phyloP scores from a whole-genome alignment of 2,113 vertebrate genomes.

The Procavia capensis region DNA sequence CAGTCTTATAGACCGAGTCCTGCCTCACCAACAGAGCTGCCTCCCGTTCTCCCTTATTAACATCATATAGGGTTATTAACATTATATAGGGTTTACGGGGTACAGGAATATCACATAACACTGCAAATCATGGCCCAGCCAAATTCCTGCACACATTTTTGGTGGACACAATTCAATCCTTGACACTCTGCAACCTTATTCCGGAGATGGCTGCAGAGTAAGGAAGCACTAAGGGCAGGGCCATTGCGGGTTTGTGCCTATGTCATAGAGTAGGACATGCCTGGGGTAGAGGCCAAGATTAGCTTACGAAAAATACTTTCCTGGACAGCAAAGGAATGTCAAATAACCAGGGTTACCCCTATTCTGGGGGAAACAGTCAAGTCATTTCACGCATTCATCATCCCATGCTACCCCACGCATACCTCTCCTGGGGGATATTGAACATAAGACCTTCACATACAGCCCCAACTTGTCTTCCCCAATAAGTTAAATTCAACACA shows the following conservation, averaged over 20 bases:
- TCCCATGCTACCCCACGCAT: too few species aligned
- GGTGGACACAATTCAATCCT: too few species aligned
- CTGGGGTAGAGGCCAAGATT: neutral
- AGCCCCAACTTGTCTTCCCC: neutral
- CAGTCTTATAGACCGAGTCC: too few species aligned
- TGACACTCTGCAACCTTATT: neutral
- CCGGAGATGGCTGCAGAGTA: neutral
- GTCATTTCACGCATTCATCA: neutral
- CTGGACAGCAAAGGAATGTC: neutral
- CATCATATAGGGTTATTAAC: too few species aligned
- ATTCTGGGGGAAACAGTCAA: neutral
- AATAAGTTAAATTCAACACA: neutral
- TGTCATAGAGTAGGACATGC: neutral
- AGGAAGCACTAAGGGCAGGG: neutral
- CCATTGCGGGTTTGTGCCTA: neutral
- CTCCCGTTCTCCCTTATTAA: too few species aligned
- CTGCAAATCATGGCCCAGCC: too few species aligned
- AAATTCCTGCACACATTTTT: too few species aligned
- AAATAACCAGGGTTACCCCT: too few species aligned
- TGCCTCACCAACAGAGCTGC: too few species aligned
- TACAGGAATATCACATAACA: too few species aligned
- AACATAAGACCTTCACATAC: neutral
- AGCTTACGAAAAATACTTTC: neutral
- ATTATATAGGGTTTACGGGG: too few species aligned
- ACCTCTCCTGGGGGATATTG: neutral